phyloP scores from a whole-genome alignment of 2,888 invertebrate genomes.

The Protonemura montana region DNA sequence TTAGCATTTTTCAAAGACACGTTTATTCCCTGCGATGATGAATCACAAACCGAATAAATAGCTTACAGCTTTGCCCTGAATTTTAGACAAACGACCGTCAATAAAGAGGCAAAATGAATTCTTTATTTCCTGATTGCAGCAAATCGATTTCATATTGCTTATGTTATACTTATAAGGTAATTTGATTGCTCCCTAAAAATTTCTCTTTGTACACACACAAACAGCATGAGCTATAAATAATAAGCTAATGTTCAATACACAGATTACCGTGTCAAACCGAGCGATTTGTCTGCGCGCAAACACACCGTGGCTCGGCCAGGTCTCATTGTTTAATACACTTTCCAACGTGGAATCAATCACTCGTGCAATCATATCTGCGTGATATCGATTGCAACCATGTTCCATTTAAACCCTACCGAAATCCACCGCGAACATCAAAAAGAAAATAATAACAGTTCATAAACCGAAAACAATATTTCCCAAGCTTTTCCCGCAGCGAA shows the following conservation, averaged over 20 bases:
- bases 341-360: neutral
- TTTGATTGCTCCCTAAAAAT: slow-evolving; percentile 37
- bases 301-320: neutral
- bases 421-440: neutral
- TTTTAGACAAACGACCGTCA: neutral
- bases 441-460: neutral
- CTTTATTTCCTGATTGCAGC: neutral
- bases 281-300: slow-evolving; percentile 27
- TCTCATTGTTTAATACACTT: neutral
- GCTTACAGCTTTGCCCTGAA: neutral
- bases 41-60: neutral
- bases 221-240: slow-evolving; percentile 24
- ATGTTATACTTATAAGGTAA: slow-evolving; percentile 2
- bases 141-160: slow-evolving; percentile 2
- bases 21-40: neutral
- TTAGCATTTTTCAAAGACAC: neutral
- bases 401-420: neutral
- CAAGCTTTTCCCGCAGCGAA: neutral
- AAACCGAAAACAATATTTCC: neutral
- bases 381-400: neutral
- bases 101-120: neutral
- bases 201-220: slow-evolving; percentile 19
- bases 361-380: neutral
- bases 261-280: slow-evolving; percentile 31
- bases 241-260: neutral